Evolutionary conservation across 2,797 vertebrate genomes (phyloP).

Genomic region (Manis crassicaudata): DNA sequence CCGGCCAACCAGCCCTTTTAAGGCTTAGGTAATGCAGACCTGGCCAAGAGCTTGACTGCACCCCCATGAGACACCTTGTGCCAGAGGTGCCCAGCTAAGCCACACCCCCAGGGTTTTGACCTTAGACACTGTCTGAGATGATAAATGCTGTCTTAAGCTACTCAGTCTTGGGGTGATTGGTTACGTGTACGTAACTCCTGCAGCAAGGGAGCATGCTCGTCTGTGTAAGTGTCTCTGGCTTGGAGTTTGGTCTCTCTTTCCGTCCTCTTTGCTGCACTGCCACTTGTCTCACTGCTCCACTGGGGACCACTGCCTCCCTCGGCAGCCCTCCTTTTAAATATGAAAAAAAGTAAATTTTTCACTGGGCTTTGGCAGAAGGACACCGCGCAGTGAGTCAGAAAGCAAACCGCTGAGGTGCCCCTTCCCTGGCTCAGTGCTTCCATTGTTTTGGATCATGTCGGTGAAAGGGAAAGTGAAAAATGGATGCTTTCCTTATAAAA

Average conservation of each 20-base stretch:
- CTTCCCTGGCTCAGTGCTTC: not conserved
- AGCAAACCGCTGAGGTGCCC: fast-evolving
- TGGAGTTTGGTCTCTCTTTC: too few species aligned
- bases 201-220: not conserved
- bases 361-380: not conserved
- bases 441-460: not conserved
- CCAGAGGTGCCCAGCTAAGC: not conserved
- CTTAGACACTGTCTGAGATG: not conserved
- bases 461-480: not conserved
- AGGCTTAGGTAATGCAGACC: fast-evolving
- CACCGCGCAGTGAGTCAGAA: too few species aligned
- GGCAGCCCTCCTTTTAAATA: not conserved
- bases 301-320: fast-evolving
- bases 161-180: not conserved
- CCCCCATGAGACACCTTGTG: not conserved
- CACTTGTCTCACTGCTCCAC: fast-evolving
- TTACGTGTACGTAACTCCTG: too few species aligned
- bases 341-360: not conserved
- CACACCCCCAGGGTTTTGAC: not conserved
- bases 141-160: not conserved
- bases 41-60: not conserved
- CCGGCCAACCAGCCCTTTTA: too few species aligned
- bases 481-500: not conserved
- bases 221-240: not conserved
- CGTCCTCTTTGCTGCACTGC: too few species aligned